Evolutionary conservation across 2,113 vertebrate species (phyloP).

Genomic region (Pogona vitticeps): DNA sequence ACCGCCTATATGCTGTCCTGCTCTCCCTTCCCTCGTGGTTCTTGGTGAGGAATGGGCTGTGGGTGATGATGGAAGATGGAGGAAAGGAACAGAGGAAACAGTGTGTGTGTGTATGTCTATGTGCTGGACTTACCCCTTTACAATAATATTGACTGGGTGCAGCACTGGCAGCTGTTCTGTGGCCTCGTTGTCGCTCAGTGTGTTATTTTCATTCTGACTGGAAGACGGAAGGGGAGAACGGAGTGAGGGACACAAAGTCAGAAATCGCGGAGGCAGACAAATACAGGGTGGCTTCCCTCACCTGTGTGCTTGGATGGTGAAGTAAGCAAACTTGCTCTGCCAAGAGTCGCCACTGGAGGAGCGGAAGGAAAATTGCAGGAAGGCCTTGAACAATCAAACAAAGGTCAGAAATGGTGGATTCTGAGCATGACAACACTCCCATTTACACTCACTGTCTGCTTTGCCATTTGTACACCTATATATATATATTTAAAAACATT

Average conservation of each 20-base stretch:
- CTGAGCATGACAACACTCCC: neutral
- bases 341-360: neutral
- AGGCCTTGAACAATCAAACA: neutral
- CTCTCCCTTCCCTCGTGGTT: neutral
- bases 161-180: neutral
- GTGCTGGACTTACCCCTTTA: conserved; percentile 4
- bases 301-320: conserved; percentile 9
- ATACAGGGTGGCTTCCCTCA: neutral
- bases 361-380: conserved; percentile 18
- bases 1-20: no score
- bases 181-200: neutral
- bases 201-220: conserved; percentile 17
- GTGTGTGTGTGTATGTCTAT: no score
- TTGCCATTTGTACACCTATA: neutral
- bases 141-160: neutral
- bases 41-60: neutral
- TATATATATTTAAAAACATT: neutral
- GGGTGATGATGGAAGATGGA: no score
- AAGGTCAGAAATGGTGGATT: neutral
- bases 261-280: neutral
- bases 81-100: no score
- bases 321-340: neutral
- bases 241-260: neutral
- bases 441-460: neutral
- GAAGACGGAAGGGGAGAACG: neutral